Conservation (phyloP, 2,113 vertebrate genomes). For the Erpornis zantholeuca region DNA sequence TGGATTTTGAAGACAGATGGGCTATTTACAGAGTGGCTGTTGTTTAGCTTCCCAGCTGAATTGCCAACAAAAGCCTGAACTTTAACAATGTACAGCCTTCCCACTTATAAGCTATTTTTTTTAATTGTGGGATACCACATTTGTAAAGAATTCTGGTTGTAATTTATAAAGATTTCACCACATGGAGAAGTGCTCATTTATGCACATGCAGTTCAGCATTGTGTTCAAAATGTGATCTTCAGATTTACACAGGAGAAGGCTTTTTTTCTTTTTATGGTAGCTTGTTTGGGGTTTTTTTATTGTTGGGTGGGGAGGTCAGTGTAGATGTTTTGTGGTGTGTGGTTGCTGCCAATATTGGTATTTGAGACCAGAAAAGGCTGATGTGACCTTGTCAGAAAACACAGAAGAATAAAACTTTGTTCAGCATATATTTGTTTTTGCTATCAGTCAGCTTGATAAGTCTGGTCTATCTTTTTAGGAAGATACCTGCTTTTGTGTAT, state of each 20-base stretch:
- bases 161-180: not conserved
- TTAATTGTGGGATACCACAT: not conserved
- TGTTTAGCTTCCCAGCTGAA: not conserved
- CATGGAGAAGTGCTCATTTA: fast-evolving
- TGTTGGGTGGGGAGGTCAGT: not conserved
- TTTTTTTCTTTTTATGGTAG: not conserved
- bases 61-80: not conserved
- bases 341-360: not conserved
- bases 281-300: not conserved
- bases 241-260: not conserved
- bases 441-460: not conserved
- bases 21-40: not conserved
- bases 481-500: not conserved
- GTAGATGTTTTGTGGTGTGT: not conserved
- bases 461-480: not conserved
- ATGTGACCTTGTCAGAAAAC: not conserved
- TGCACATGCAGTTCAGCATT: not conserved
- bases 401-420: not conserved
- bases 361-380: not conserved
- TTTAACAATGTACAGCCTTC: not conserved
- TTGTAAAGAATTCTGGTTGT: not conserved
- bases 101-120: not conserved
- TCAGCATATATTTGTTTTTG: not conserved
- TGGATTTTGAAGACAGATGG: not conserved
- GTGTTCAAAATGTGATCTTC: not conserved